Evolutionary conservation across 2,888 invertebrate genomes (phyloP), one percentile per base, ranked within the genome.

Genomic region (Lasioglossum lativentre): DNA sequence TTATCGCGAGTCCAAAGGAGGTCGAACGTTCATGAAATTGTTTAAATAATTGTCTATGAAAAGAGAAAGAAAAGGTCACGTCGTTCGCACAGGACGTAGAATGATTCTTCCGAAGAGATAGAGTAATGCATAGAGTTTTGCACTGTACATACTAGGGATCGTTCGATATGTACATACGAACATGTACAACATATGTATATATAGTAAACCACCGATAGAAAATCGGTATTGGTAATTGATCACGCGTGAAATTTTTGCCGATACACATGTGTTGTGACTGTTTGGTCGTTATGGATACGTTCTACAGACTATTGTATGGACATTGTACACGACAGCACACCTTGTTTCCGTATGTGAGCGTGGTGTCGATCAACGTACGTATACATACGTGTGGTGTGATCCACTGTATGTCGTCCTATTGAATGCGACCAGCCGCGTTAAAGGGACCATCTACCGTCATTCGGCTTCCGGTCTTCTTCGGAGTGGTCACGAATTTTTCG

Each of bases 201-300:
- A 52, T 52, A 23, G 23, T 23, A 10, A n/a, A 38, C 16, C 59
- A 27, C 75, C 30, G 72, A 71, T 27, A 68, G 70, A 40, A 82
- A 79, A 89, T 88, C 77, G 72, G 77, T 84, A 84, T 80, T 73
- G 63, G 40, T 59, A 82, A 84, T 81, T 80, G 85, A 88, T 85
- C 89, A 87, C 72, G 79, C 78, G 80, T 86, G 80, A 77, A 79
- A 81, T 84, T 79, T 87, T 80, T 88, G 45, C 78, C 27, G 80
- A 85, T 87, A 74, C 74, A 85, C 79, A n/a, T n/a, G 75, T 93
- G 93, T 93, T 93, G 92, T 93, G 93, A 87, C 88, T 83, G 42
- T 56, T 72, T 75, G 86, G 93, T 93, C 90, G 93, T 93, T 93
- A 93, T 93, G 93, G 92, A 91, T 91, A 93, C 93, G 87, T 83